Evolutionary conservation across 2,888 invertebrate species (phyloP), one percentile per base, ranked within the genome.

Genomic region (Tenthredo mesomela): DNA sequence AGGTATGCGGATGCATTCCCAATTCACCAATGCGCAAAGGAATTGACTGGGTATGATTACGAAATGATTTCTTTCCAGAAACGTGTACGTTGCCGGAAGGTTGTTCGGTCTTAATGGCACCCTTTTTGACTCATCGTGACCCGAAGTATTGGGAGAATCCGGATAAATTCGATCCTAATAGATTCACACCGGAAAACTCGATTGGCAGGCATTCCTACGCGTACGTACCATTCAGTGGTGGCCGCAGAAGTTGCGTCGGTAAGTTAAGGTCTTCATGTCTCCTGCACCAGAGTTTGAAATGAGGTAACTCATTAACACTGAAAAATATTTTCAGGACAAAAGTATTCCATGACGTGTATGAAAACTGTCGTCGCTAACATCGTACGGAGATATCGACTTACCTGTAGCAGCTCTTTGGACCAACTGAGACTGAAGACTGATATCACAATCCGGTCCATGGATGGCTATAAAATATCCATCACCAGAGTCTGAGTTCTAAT

Each of bases 311-410:
- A 0, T 70, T 1, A 40, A 25, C 43, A 25, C 29, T 37, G 9
- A 71, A 70, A 37, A 33, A 9, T 7, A 86, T n/a, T 85, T 87
- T 29, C 78, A 89, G 89, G 89, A 43, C 88, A 89, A 86, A 89
- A 88, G 75, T 90, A 86, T 84, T 88, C 89, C 9, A 86, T 88
- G 15, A 87, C 87, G 84, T 86, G 87, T 43, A 80, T 90, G 67
- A 89, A 89, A 82, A 89, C 88, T 9, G 82, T 90, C 5, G 84
- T 89, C 6, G 88, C 84, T 7, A 87, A 90, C 77, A 73, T 90
- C 10, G 73, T 89, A 5, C 85, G 88, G 80, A 87, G 86, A 33
- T 90, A 87, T 50, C 84, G 78, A 54, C 25, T 84, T 15, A 67
- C 10, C 1, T 50, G 65, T 40, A 80, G n/a, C n/a, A 29, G 12